These are phyloP conservation scores for Hydrotaea diabolus DNA, from an alignment of 2,888 invertebrate species.

Conservation along the genomic window DNA sequence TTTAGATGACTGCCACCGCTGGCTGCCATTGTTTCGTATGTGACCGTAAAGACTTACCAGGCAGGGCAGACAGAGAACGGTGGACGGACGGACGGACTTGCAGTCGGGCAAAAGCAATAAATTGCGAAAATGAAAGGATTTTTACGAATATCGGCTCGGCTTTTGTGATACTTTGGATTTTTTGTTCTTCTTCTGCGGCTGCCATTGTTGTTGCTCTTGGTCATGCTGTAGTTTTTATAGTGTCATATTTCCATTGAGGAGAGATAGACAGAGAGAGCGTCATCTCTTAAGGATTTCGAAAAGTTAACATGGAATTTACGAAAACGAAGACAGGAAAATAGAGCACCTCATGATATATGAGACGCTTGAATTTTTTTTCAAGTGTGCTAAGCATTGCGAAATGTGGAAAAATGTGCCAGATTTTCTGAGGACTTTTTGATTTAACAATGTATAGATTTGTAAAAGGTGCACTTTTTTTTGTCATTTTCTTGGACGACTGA, in stretches of 20 bases:
- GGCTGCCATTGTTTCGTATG: conserved; percentile 1
- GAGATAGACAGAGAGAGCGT: no score
- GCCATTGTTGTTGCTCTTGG: neutral
- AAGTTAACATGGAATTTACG: conserved; percentile 59
- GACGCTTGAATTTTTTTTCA: neutral
- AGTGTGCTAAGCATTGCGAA: neutral
- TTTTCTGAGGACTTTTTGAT: neutral
- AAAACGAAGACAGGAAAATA: neutral
- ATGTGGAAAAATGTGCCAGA: neutral
- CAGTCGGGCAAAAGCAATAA: conserved; percentile 36
- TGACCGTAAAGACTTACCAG: neutral
- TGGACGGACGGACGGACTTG: neutral
- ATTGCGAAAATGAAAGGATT: conserved; percentile 49
- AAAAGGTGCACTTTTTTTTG: no score
- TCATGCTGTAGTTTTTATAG: conserved; percentile 29
- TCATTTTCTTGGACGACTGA: no score
- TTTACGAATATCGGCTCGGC: conserved; percentile 32
- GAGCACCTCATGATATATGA: neutral
- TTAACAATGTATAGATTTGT: no score
- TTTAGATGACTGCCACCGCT: conserved; percentile 49
- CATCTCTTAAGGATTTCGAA: conserved; percentile 56
- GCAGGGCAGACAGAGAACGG: neutral
- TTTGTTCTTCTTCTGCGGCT: neutral
- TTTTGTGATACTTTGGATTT: conserved; percentile 18
- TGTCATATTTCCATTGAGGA: conserved; percentile 61